phyloP scores from a whole-genome alignment of 2,113 vertebrate species.

The Noturus placidus region DNA sequence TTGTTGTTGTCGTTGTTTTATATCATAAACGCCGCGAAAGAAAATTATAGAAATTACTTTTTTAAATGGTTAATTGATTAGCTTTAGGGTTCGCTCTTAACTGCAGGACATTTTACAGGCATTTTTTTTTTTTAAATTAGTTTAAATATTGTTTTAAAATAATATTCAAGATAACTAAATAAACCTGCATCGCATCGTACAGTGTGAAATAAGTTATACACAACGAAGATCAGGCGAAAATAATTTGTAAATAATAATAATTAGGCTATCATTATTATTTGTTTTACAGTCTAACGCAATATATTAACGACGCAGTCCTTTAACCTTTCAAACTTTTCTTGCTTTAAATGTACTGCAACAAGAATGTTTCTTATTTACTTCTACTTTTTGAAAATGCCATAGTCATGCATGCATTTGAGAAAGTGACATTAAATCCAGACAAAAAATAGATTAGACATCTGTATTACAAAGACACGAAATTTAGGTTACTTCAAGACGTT shows the following conservation, averaged over 20 bases:
- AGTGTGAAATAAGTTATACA: background rate
- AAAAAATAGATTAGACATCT: background rate
- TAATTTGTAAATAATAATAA: background rate
- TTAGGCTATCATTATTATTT: background rate
- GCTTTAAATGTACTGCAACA: background rate
- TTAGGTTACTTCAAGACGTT: background rate
- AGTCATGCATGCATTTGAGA: background rate
- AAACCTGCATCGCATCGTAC: no score
- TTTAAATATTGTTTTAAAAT: background rate
- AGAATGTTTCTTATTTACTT: background rate
- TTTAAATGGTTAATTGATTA: background rate
- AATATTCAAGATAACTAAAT: background rate
- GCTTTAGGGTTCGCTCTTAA: background rate
- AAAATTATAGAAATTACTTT: background rate
- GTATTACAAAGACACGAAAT: background rate
- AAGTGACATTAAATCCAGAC: background rate
- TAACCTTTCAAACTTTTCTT: no score
- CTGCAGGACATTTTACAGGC: background rate
- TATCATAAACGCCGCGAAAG: background rate
- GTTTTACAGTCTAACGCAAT: background rate
- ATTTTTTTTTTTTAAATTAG: background rate
- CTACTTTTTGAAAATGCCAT: background rate
- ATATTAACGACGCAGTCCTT: background rate
- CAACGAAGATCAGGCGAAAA: background rate
- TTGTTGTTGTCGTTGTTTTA: background rate